Base-by-base conservation (phyloP, 2,113 vertebrate species). In the Alosa alosa region DNA sequence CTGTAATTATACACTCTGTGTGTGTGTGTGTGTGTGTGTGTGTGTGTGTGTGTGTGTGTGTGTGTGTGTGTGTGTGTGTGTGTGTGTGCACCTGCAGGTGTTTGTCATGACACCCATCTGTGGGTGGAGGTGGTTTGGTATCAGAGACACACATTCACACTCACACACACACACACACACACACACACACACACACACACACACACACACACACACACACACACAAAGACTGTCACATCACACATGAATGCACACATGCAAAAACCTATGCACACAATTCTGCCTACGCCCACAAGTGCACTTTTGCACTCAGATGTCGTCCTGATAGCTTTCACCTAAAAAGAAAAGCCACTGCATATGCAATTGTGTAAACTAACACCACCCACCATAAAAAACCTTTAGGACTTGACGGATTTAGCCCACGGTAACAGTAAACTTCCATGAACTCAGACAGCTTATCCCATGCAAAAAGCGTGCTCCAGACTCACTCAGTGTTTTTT, bases 41-140 rank as follows among this genome's bases (percentile, higher is more conserved):
- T 85, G 88, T 89, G 85, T 85, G 88, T 84, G 6, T 72, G 11
- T 25, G 6, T 72, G n/a, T 85, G n/a, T 81, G 36, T 92, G 91
- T 91, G 89, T 92, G 89, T 91, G 57, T 86, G 44, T 82, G 78
- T 22, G 39, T 22, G 64, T 91, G 89, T 88, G 87, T 87, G 55
- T 78, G 86, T 89, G 84, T 83, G 78, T 82, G 41, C 75, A 81
- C 82, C 4, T 72, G 41, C 22, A 3, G 22, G 25, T 83, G 84
- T 85, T 85, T 88, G 84, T 83, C 84, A 45, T 88, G 84, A 86
- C 82, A 86, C 22, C 25, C 60, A 68, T 68, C 64, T 72, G 25
- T 31, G 25, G n/a, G 64, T 31, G 64, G 25, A 31, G 64, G 10
- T 72, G 64, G 64, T 72, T 25, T 78, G 36, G 72, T 17, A 15